Evolutionary conservation across 2,113 vertebrate genomes (phyloP), one percentile per base, ranked within the genome.

Genomic region (Cichladusa arquata): DNA sequence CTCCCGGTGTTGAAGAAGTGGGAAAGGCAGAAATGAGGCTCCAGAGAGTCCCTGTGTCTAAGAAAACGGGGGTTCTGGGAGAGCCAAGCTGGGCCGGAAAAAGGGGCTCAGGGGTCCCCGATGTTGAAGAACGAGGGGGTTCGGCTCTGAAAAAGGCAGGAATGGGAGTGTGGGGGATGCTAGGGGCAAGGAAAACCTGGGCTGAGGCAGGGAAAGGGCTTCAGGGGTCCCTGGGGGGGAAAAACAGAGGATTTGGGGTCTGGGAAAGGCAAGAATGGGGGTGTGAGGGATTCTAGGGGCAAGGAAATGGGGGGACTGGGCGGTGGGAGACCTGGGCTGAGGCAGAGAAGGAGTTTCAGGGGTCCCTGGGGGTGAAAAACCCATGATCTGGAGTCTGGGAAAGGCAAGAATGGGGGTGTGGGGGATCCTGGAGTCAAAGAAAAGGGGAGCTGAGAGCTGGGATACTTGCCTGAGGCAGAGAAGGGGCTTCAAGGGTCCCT

Each of bases 241-340:
- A 19, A 40, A 50, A 51, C 1, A 6, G 40, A 29, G 20, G 4
- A 1, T 4, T 0, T 28, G 19, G 13, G 29, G 8, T 4, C 11
- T 36, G 31, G 20, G 38, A 14, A 22, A 3, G 40, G 38, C 40
- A 23, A n/a, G 58, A n/a, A 47, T 14, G 50, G 26, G 50, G 5
- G 6, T 18, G 9, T 11, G 10, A 16, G 16, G 16, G 26, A 7
- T 29, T 28, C 51, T 7, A 29, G 28, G 16, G 28, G 6, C 2
- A 53, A 18, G 51, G 28, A 17, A 29, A 29, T 29, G 38, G 9
- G 48, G 45, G 20, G n/a, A n/a, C n/a, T n/a, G n/a, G n/a, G n/a
- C n/a, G n/a, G 23, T 47, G 16, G 66, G 42, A 36, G 5, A 53
- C 1, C 6, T 25, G 48, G 22, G 38, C 28, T 44, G 38, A 24